phyloP scores from a whole-genome alignment of 2,888 invertebrate species.

The Eremobia ochroleuca region DNA sequence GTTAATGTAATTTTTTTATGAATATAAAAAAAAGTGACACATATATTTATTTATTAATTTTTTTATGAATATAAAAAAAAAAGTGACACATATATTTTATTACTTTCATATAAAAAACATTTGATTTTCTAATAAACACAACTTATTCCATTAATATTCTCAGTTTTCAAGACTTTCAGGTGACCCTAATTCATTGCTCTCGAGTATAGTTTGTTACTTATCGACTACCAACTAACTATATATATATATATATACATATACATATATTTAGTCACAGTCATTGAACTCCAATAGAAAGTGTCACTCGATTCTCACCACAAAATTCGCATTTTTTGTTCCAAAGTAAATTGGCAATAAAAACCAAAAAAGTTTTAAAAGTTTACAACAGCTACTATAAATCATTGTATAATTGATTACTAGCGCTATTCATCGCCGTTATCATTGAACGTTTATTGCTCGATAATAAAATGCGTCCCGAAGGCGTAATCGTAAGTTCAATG shows the following conservation, averaged over 20 bases:
- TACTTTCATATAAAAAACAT: no score
- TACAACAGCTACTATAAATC: slow-evolving; percentile 39
- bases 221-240: neutral
- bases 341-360: slow-evolving; percentile 22
- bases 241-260: no score
- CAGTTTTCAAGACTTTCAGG: no score
- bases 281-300: slow-evolving; percentile 24
- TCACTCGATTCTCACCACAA: neutral
- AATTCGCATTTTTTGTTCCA: slow-evolving; percentile 7
- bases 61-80: no score
- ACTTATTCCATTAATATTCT: no score
- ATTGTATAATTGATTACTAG: slow-evolving; percentile 51
- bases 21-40: no score
- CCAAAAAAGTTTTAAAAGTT: slow-evolving; percentile 27
- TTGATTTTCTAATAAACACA: no score
- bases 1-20: no score
- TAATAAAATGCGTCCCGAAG: slow-evolving; percentile 59
- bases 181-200: no score
- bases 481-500: slow-evolving; percentile 60
- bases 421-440: slow-evolving; percentile 37
- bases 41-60: no score
- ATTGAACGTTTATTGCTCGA: slow-evolving; percentile 63
- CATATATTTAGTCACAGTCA: slow-evolving; percentile 5
- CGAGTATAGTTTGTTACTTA: neutral
- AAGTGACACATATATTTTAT: no score